These are phyloP conservation scores for Cynaeus angustus DNA, from an alignment of 2,888 invertebrate genomes.

Conservation along the genomic window DNA sequence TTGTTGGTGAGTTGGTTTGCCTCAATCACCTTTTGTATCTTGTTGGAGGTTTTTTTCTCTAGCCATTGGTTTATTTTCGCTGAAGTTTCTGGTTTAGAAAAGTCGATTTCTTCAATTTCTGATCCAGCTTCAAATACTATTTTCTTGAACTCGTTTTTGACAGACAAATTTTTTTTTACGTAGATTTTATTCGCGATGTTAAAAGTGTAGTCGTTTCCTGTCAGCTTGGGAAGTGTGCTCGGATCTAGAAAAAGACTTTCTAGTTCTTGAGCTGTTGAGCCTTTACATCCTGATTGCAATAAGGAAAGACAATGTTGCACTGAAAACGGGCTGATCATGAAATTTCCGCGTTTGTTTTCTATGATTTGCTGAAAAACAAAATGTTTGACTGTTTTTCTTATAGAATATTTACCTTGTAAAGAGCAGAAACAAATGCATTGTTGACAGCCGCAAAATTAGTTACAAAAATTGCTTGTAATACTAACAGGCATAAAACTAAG, in stretches of 20 bases:
- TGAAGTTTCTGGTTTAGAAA: not conserved
- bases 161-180: not conserved
- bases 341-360: not conserved
- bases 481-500: too few species aligned
- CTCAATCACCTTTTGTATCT: not conserved
- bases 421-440: not conserved
- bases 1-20: not conserved
- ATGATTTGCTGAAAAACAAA: not conserved
- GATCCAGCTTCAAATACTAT: not conserved
- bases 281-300: not conserved
- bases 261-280: conserved; percentile 2
- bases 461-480: too few species aligned
- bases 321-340: not conserved
- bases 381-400: not conserved
- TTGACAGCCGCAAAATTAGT: not conserved
- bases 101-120: conserved; percentile 8
- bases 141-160: not conserved
- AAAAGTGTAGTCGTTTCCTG: not conserved
- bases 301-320: not conserved
- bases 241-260: not conserved
- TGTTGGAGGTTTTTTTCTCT: conserved; percentile 6
- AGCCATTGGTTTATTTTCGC: conserved; percentile 6
- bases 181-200: conserved; percentile 13
- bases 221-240: not conserved
- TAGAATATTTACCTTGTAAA: not conserved